Evolutionary conservation across 2,888 invertebrate species (phyloP).

Genomic region (Philaethria dido): DNA sequence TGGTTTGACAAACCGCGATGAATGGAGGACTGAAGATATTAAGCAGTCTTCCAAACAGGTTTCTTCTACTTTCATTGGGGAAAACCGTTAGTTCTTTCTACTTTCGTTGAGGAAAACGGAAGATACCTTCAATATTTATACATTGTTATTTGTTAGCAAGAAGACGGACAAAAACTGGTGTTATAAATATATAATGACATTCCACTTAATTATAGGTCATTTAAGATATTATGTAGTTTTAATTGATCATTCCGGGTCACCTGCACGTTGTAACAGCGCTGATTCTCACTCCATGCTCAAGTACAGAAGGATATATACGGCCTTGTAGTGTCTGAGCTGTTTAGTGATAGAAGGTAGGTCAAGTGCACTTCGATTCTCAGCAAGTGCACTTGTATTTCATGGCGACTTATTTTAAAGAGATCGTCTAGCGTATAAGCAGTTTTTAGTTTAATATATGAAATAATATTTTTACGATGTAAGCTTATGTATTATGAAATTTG

Average conservation of each 20-base stretch:
- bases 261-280: conserved; percentile 2
- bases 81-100: no score
- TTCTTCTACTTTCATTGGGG: no score
- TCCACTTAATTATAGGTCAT: conserved; percentile 20
- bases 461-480: not conserved
- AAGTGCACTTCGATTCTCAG: conserved; percentile 26
- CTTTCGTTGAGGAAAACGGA: no score
- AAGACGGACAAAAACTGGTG: not conserved
- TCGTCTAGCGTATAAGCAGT: conserved; percentile 8
- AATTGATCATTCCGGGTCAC: conserved; percentile 29
- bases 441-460: not conserved
- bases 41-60: no score
- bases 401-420: conserved; percentile 25
- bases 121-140: no score
- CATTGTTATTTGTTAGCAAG: no score
- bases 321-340: conserved; percentile 10
- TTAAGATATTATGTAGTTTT: conserved; percentile 14
- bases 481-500: not conserved
- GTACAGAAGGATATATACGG: conserved; percentile 19
- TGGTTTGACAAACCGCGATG: no score
- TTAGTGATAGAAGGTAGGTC: conserved; percentile 28
- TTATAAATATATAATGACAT: conserved; percentile 4
- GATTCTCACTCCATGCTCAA: conserved; percentile 4
- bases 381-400: conserved; percentile 30
- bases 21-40: no score